These are phyloP conservation scores for Planiliza haematocheilus DNA, from an alignment of 2,113 vertebrate species.

Conservation along the genomic window DNA sequence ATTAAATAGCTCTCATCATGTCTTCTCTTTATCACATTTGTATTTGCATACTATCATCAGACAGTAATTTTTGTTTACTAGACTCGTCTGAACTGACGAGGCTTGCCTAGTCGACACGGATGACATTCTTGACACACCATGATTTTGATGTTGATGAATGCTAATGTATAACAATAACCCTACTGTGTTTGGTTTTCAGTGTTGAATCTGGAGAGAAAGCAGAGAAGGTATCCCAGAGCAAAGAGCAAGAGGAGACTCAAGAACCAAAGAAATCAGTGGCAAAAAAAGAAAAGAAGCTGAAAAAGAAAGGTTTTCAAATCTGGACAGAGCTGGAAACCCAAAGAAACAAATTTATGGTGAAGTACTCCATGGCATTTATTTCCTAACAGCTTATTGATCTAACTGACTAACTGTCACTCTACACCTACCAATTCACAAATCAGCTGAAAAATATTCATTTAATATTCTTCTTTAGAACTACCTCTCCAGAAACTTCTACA, in stretches of 20 bases:
- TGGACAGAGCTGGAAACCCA: constrained; percentile 94
- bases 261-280: constrained; percentile 70
- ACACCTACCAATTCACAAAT: neutral
- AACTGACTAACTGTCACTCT: constrained; percentile 4
- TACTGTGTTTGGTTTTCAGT: constrained; percentile 71
- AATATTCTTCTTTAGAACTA: constrained; percentile 85
- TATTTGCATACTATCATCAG: no score
- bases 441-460: neutral
- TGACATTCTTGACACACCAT: neutral
- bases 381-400: neutral
- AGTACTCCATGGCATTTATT: neutral
- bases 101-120: no score
- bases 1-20: no score
- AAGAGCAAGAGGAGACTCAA: constrained; percentile 45
- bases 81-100: no score
- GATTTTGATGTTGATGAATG: constrained; percentile 1
- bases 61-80: no score
- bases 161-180: constrained; percentile 4
- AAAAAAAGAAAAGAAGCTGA: constrained; percentile 81
- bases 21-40: no score
- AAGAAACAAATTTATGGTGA: constrained; percentile 92
- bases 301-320: constrained; percentile 83
- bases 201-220: constrained; percentile 89
- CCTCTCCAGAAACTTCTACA: constrained; percentile 95
- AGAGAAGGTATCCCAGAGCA: constrained; percentile 73